phyloP scores from a whole-genome alignment of 2,888 invertebrate species.

The Eilema caniola region DNA sequence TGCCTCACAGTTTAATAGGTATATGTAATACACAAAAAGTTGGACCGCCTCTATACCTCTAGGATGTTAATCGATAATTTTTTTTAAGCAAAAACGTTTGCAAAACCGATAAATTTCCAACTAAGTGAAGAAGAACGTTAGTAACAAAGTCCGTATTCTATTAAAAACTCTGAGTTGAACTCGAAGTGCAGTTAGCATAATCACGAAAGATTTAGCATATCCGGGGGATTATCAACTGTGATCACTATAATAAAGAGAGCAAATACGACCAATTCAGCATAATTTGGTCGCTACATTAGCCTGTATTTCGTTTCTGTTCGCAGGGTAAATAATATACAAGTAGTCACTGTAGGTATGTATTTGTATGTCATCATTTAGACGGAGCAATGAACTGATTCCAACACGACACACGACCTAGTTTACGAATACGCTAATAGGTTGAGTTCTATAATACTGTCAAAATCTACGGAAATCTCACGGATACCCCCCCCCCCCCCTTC shows the following conservation, averaged over 20 bases:
- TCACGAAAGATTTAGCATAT: slow-evolving; percentile 8
- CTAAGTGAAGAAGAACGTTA: slow-evolving; percentile 7
- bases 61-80: background rate
- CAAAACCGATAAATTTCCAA: background rate
- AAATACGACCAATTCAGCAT: slow-evolving; percentile 21
- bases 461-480: background rate
- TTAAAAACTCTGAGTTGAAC: slow-evolving; percentile 15
- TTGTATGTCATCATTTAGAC: slow-evolving; percentile 55
- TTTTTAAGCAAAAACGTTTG: background rate
- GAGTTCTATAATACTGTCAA: slow-evolving; percentile 19
- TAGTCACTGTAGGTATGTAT: slow-evolving; percentile 46
- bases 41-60: background rate
- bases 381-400: slow-evolving; percentile 56
- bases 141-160: slow-evolving; percentile 3
- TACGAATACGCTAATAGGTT: slow-evolving; percentile 61
- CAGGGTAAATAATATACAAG: slow-evolving; percentile 44
- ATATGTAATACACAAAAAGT: background rate
- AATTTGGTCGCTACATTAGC: slow-evolving; percentile 13
- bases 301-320: slow-evolving; percentile 24
- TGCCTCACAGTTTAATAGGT: too few relatives aligned
- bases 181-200: slow-evolving; percentile 16
- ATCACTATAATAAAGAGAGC: slow-evolving; percentile 13
- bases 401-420: slow-evolving; percentile 56
- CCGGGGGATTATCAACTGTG: slow-evolving; percentile 9
- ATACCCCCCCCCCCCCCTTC: too few relatives aligned